Percentiles rank a stretch among this genome's conserved stretches.
phyloP scores from a whole-genome alignment of 1,140 invertebrate species.

The Conus ventricosus region DNA sequence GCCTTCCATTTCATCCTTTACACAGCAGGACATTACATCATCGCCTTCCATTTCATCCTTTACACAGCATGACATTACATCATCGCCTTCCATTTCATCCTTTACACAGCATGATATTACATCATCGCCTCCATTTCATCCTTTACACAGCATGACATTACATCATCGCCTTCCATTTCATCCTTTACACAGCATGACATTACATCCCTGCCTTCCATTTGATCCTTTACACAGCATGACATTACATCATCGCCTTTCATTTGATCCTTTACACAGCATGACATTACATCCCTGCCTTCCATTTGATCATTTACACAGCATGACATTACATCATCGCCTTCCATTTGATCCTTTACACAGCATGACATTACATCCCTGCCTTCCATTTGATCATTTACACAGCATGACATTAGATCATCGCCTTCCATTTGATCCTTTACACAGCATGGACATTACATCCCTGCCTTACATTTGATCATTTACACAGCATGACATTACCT shows the following conservation, averaged over 20 bases:
- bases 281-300: neutral
- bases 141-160: neutral
- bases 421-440: neutral
- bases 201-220: neutral
- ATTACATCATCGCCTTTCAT: neutral
- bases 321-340: neutral
- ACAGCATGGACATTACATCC: neutral
- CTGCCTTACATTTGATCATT: neutral
- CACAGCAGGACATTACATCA: neutral
- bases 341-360: neutral
- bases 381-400: neutral
- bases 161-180: neutral
- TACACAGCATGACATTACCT: neutral
- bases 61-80: neutral
- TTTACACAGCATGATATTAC: neutral
- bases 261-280: neutral
- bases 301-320: neutral
- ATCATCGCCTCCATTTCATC: neutral
- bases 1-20: neutral
- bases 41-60: neutral
- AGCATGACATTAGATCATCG: neutral
- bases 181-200: neutral
- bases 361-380: neutral
- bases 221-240: neutral
- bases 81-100: neutral